Conservation (phyloP, 2,888 invertebrate genomes). For the Uloborus plumipes region DNA sequence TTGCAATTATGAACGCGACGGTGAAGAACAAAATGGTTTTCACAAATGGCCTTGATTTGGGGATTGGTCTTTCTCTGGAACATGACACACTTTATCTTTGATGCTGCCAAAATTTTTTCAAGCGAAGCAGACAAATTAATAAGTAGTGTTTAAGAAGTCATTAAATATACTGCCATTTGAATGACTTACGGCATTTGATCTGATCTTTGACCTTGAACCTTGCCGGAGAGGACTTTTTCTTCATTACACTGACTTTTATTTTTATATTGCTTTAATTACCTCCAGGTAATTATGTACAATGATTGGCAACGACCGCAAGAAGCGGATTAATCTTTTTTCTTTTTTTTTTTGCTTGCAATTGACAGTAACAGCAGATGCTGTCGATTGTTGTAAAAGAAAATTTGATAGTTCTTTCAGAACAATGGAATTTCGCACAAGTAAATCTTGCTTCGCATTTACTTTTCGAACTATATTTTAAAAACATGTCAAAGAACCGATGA, state of each 20-base stretch:
- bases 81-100: constrained; percentile 43
- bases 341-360: not conserved
- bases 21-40: constrained; percentile 13
- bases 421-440: too few relatives aligned
- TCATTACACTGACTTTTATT: not conserved
- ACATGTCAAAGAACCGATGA: not conserved
- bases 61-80: constrained; percentile 23
- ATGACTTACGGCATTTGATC: constrained; percentile 19
- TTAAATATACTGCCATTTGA: constrained; percentile 2
- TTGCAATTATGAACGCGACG: constrained; percentile 6
- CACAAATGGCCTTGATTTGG: constrained; percentile 37
- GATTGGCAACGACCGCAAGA: not conserved
- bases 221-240: not conserved
- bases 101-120: constrained; percentile 10
- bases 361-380: constrained; percentile 12
- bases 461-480: constrained; percentile 5
- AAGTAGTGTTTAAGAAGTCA: constrained; percentile 41
- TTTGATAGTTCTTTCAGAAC: too few relatives aligned
- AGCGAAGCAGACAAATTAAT: constrained; percentile 34
- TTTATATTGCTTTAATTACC: constrained; percentile 7
- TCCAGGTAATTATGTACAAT: too few relatives aligned
- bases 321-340: constrained; percentile 1
- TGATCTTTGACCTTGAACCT: constrained; percentile 42
- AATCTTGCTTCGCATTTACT: not conserved
- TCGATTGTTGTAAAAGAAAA: too few relatives aligned